phyloP scores from a whole-genome alignment of 2,113 vertebrate species.

The Eptatretus burgeri region DNA sequence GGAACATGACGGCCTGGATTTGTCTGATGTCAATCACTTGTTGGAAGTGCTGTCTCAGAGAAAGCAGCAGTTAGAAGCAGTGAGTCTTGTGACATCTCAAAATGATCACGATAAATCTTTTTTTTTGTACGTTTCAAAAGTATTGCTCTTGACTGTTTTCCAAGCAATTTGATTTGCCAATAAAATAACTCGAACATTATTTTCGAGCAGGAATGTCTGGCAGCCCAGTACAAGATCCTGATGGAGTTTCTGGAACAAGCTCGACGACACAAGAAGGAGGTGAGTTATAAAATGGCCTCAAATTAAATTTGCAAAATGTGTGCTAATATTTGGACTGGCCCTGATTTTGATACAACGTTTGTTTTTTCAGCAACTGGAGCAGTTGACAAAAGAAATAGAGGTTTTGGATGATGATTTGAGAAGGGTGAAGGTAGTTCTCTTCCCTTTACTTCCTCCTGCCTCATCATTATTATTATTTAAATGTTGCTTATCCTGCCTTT shows the following conservation, averaged over 20 bases:
- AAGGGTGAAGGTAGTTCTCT: constrained; percentile 50
- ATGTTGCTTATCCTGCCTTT: no score
- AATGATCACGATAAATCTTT: background rate
- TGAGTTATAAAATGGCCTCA: constrained; percentile 13
- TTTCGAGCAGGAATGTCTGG: constrained; percentile 59
- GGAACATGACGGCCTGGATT: constrained; percentile 81
- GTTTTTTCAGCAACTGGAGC: constrained; percentile 58
- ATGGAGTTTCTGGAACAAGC: constrained; percentile 98
- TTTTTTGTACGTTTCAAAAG: constrained; percentile 7
- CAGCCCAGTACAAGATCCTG: constrained; percentile 78
- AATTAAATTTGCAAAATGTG: no score
- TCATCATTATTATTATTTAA: no score
- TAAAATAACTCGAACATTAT: background rate
- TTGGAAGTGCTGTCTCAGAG: constrained; percentile 77
- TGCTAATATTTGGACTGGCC: constrained; percentile 9
- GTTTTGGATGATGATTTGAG: constrained; percentile 95
- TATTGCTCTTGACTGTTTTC: constrained; percentile 10
- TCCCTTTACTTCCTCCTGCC: no score
- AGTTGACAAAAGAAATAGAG: constrained; percentile 88
- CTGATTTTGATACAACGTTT: constrained; percentile 13
- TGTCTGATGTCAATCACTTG: constrained; percentile 91
- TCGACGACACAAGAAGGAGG: constrained; percentile 88
- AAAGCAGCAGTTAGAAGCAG: constrained; percentile 87
- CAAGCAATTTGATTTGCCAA: background rate
- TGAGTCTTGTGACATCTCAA: constrained; percentile 17